Conservation (phyloP, 2,113 vertebrate genomes). For the Pangasianodon hypophthalmus region DNA sequence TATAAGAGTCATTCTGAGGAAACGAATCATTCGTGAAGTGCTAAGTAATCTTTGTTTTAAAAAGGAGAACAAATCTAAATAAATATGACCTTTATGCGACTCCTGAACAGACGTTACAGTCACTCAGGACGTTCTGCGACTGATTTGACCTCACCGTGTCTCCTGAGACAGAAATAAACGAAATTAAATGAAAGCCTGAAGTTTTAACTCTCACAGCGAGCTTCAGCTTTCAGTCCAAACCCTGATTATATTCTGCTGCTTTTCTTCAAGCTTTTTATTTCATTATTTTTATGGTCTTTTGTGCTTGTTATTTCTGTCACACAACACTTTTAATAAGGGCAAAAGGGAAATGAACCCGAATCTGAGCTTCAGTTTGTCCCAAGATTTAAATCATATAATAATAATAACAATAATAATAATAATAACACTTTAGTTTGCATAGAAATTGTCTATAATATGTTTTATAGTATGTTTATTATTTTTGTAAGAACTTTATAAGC, state of each 20-base stretch:
- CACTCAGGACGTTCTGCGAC: neutral
- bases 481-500: neutral
- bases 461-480: neutral
- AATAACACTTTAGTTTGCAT: neutral
- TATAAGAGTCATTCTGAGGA: neutral
- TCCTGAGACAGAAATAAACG: neutral
- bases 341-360: neutral
- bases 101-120: neutral
- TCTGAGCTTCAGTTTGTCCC: neutral
- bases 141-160: neutral
- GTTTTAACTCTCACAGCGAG: neutral
- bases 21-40: neutral
- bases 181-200: neutral
- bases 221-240: neutral
- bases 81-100: neutral
- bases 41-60: neutral
- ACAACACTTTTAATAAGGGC: neutral
- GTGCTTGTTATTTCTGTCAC: neutral
- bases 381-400: neutral
- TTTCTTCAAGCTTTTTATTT: neutral
- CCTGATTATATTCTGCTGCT: neutral
- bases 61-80: neutral
- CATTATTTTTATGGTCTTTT: neutral
- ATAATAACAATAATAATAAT: neutral
- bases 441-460: neutral